Evolutionary conservation across 2,888 invertebrate genomes (phyloP), one percentile per base, ranked within the genome.

Genomic region (Andrena dorsata): DNA sequence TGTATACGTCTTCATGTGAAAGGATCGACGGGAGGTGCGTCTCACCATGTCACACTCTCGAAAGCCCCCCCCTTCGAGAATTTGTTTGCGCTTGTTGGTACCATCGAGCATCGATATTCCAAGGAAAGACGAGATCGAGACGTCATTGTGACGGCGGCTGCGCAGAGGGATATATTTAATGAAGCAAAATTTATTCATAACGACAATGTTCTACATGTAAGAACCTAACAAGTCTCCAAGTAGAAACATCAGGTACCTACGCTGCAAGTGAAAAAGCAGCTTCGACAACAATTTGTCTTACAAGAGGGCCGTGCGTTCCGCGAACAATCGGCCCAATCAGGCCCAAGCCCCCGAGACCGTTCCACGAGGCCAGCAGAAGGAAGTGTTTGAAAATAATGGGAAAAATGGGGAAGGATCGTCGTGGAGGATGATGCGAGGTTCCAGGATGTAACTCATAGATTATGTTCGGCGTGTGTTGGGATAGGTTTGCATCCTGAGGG

Each of bases 41-140:
- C 26, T 51, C 41, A 6, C 20, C 72, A 16, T 26, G 65, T 47
- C 71, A 61, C 77, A 63, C 70, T 10, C 63, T 30, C 23, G 23
- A 23, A 28, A 16, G n/a, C 7, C 41, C 41, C 41, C 41, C 47
- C 74, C 47, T 26, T 16, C 8, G 61, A 51, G 87, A 86, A 89
- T 91, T 89, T 90, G 90, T 91, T 91, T 91, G 86, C 90, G 81
- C 76, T 86, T 90, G 87, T 90, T 84, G 87, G 61, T 80, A 73
- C 76, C 69, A 60, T 78, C 58, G 78, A 69, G 58, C 61, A 73
- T 83, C 76, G 58, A 47, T 61, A 71, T 23, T n/a, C 47, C 23
- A 60, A 23, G 23, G 60, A 41, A 23, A 53, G 56, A 51, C 61
- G 61, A 68, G 78, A 74, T 79, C 23, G 41, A 35, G 30, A 32